Conservation (phyloP, 2,888 invertebrate genomes). For the Spilarctia lutea region DNA sequence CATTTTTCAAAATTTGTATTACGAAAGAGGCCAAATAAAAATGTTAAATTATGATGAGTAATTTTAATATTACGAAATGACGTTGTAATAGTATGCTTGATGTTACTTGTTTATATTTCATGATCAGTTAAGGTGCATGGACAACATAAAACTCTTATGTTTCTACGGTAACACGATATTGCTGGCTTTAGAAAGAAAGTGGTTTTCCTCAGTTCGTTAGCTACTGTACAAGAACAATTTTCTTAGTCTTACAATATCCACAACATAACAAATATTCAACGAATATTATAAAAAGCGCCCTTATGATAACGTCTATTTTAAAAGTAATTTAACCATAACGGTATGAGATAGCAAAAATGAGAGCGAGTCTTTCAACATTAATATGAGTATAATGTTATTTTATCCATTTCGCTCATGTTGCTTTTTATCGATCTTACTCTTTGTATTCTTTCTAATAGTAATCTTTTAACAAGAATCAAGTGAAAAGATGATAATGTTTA, state of each 20-base stretch:
- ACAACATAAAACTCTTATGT: neutral
- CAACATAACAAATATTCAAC: neutral
- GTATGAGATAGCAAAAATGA: neutral
- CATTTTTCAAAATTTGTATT: neutral
- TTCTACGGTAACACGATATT: neutral
- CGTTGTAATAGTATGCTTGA: neutral
- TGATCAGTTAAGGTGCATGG: neutral
- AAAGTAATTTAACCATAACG: neutral
- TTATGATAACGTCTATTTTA: constrained; percentile 7
- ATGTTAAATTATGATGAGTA: neutral
- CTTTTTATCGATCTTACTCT: neutral
- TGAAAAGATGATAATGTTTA: too few species aligned
- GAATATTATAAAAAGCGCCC: neutral
- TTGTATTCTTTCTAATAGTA: neutral
- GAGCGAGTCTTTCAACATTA: neutral
- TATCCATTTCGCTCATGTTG: neutral
- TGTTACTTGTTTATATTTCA: neutral
- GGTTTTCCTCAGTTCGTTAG: neutral
- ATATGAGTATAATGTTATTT: neutral
- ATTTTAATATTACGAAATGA: neutral
- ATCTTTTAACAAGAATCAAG: neutral
- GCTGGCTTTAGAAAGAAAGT: neutral
- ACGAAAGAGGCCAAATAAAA: neutral
- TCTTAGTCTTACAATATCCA: neutral
- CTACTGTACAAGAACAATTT: neutral